Conservation (phyloP, 2,888 invertebrate species). For the Ectropis crepuscularia region DNA sequence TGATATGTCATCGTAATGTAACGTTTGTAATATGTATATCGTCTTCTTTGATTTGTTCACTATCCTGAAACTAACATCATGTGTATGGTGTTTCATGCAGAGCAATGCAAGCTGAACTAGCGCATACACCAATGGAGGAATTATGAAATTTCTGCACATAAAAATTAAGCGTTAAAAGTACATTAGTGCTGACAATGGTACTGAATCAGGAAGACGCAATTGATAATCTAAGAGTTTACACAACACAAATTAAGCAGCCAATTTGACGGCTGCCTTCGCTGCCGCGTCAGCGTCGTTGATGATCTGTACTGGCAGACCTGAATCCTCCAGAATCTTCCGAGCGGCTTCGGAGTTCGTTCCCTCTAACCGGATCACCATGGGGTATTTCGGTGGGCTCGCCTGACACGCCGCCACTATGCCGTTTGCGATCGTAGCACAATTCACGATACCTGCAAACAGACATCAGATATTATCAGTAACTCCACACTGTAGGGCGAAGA, state of each 20-base stretch:
- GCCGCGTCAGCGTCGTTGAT: conserved; percentile 96
- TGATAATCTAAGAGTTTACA: not conserved
- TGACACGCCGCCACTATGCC: conserved; percentile 96
- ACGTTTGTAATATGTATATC: no score
- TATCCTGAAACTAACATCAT: no score
- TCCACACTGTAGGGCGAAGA: no score
- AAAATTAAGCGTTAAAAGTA: no score
- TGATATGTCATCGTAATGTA: no score
- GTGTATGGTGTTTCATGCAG: no score
- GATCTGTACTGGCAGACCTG: conserved; percentile 92
- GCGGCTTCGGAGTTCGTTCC: conserved; percentile 97
- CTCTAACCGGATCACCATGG: conserved; percentile 97
- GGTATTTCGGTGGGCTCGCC: conserved; percentile 91
- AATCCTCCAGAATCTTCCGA: conserved; percentile 91
- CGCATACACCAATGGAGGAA: no score
- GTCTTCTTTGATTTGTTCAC: no score
- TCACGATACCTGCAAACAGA: conserved; percentile 92
- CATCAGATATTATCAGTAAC: conserved; percentile 3
- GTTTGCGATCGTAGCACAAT: conserved; percentile 98
- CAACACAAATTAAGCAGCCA: conserved; percentile 47
- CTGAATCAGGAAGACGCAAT: not conserved
- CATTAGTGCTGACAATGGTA: not conserved
- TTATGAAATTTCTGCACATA: no score
- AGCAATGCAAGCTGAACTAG: no score
- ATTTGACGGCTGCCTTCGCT: conserved; percentile 92